These are phyloP conservation scores for Felis catus DNA, from an alignment of 2,113 vertebrate species.

Conservation along the genomic window DNA sequence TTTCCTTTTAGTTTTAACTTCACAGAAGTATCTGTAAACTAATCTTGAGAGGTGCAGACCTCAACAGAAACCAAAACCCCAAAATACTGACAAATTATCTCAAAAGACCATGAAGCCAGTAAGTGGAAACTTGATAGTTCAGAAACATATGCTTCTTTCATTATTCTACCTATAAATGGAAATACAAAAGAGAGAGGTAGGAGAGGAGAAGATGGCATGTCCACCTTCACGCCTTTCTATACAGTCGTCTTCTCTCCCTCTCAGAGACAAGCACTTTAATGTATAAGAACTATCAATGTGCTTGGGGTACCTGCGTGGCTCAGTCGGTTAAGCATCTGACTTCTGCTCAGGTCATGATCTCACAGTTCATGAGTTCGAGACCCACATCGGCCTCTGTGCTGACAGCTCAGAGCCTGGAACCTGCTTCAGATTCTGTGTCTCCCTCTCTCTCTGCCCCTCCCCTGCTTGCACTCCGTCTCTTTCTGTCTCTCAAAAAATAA, in stretches of 20 bases:
- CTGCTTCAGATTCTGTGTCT: too few species aligned
- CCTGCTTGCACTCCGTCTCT: too few species aligned
- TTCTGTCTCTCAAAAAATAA: too few species aligned
- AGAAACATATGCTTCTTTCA: background rate
- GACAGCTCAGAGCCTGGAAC: too few species aligned
- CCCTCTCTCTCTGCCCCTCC: too few species aligned
- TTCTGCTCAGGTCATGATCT: too few species aligned
- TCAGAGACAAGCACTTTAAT: background rate
- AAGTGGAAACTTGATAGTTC: conserved; percentile 15
- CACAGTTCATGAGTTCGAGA: too few species aligned
- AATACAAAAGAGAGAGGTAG: background rate
- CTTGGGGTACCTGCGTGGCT: too few species aligned
- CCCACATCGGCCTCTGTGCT: too few species aligned
- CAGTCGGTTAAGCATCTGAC: too few species aligned
- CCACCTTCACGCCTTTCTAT: background rate
- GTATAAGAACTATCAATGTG: background rate
- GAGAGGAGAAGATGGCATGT: background rate
- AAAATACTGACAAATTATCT: conserved; percentile 51
- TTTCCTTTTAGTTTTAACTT: conserved; percentile 57
- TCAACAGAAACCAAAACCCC: conserved; percentile 14
- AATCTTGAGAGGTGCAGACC: conserved; percentile 35
- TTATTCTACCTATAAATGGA: background rate
- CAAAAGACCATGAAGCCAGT: conserved; percentile 7
- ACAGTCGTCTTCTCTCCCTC: background rate
- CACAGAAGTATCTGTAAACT: conserved; percentile 62